These are phyloP conservation scores for Melanostoma mellinum DNA, from an alignment of 2,888 invertebrate genomes.

Conservation along the genomic window DNA sequence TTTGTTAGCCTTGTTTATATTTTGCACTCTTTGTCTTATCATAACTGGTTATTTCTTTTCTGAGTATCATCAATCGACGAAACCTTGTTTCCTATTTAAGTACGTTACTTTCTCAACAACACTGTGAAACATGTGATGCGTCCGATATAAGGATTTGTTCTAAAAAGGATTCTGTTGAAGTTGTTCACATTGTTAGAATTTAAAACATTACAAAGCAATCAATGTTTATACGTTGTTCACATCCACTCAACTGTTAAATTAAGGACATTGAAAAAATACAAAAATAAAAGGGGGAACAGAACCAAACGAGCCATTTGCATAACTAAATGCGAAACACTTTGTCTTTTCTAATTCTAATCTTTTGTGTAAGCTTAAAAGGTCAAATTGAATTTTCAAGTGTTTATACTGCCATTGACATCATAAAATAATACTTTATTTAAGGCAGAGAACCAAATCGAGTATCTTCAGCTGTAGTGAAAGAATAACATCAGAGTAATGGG, in stretches of 20 bases:
- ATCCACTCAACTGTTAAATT: conserved; percentile 34
- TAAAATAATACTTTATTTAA: not conserved
- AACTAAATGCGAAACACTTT: conserved; percentile 51
- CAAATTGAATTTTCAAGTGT: conserved; percentile 36
- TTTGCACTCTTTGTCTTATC: too few species aligned
- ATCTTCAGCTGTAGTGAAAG: too few species aligned
- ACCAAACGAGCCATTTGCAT: conserved; percentile 53
- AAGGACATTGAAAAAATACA: conserved; percentile 44
- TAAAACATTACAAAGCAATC: conserved; percentile 51
- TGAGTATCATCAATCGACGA: too few species aligned
- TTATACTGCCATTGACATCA: conserved; percentile 8
- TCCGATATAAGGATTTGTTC: too few species aligned
- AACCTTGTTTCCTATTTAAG: too few species aligned
- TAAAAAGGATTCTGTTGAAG: conserved; percentile 1
- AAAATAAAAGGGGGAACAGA: conserved; percentile 3
- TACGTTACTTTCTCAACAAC: too few species aligned
- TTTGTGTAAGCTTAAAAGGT: conserved; percentile 34
- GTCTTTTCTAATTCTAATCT: conserved; percentile 26
- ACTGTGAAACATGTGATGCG: too few species aligned
- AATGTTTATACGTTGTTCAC: not conserved
- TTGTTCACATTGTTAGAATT: conserved; percentile 64
- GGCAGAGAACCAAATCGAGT: too few species aligned
- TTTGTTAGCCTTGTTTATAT: too few species aligned
- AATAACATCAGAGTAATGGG: too few species aligned
- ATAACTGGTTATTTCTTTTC: too few species aligned